Evolutionary conservation across 2,113 vertebrate genomes (phyloP).

Genomic region (Rhineura floridana): DNA sequence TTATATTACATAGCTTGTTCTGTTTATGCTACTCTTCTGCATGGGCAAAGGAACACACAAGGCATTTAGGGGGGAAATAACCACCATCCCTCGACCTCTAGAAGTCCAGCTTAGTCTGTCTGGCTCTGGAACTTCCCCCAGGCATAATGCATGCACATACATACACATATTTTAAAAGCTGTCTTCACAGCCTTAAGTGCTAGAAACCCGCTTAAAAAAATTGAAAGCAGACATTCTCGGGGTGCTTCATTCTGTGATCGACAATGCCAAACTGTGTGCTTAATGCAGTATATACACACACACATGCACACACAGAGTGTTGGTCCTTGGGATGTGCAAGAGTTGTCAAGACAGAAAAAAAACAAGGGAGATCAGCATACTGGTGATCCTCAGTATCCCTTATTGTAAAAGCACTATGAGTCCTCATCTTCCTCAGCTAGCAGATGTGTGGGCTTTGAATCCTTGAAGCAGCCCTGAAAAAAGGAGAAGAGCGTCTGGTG

Average conservation of each 20-base stretch:
- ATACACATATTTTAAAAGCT: neutral
- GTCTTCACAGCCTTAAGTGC: neutral
- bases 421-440: neutral
- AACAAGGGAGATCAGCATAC: neutral
- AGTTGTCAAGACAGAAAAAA: neutral
- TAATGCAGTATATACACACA: neutral
- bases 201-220: neutral
- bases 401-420: neutral
- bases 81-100: neutral
- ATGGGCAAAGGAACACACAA: neutral
- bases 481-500: constrained; percentile 76
- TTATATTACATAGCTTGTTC: neutral
- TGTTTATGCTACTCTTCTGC: neutral
- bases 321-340: neutral
- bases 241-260: too few species aligned
- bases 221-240: neutral
- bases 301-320: too few species aligned
- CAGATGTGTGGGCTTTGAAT: neutral
- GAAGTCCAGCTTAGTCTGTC: neutral
- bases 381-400: neutral
- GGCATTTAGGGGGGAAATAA: neutral
- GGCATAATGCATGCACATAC: neutral
- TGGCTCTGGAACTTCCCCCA: neutral
- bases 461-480: constrained; percentile 78
- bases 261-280: neutral